Percentiles rank a stretch among this genome's conserved stretches.
These are phyloP conservation scores for Sthenelais limicola DNA, from an alignment of 2,888 invertebrate species.

Conservation along the genomic window DNA sequence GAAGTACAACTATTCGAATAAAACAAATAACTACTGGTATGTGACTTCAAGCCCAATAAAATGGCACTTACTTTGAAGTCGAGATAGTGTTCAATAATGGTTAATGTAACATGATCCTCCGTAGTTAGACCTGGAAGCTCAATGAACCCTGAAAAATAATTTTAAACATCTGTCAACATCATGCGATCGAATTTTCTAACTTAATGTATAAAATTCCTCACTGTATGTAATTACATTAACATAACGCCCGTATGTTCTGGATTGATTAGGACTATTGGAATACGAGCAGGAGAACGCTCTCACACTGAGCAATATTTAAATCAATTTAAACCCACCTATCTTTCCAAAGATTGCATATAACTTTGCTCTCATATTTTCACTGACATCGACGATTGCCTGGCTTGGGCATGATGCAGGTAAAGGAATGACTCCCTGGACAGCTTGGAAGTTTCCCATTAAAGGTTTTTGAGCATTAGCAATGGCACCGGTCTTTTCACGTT, in stretches of 20 bases:
- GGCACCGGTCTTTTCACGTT: constrained; percentile 62
- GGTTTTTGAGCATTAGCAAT: constrained; percentile 64
- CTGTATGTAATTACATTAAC: too few species aligned
- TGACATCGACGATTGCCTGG: constrained; percentile 71
- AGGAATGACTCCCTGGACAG: constrained; percentile 61
- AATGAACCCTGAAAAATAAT: constrained; percentile 61
- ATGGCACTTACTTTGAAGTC: constrained; percentile 71
- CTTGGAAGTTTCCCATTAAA: constrained; percentile 67
- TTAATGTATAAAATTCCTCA: too few species aligned
- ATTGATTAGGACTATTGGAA: too few species aligned
- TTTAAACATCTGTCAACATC: background rate
- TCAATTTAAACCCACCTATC: constrained; percentile 65
- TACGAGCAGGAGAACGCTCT: too few species aligned
- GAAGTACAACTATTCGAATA: too few species aligned
- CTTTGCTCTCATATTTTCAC: constrained; percentile 72
- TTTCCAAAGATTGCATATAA: constrained; percentile 71
- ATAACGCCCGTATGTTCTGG: too few species aligned
- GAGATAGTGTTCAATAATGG: constrained; percentile 71
- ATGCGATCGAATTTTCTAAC: too few species aligned
- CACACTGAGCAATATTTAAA: too few species aligned
- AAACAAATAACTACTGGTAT: too few species aligned
- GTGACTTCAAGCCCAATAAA: too few species aligned
- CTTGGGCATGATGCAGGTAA: constrained; percentile 68
- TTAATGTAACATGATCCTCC: constrained; percentile 71
- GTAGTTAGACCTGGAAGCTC: constrained; percentile 69